These are phyloP conservation scores for Tachycineta bicolor DNA, from an alignment of 2,113 vertebrate genomes.

Conservation along the genomic window DNA sequence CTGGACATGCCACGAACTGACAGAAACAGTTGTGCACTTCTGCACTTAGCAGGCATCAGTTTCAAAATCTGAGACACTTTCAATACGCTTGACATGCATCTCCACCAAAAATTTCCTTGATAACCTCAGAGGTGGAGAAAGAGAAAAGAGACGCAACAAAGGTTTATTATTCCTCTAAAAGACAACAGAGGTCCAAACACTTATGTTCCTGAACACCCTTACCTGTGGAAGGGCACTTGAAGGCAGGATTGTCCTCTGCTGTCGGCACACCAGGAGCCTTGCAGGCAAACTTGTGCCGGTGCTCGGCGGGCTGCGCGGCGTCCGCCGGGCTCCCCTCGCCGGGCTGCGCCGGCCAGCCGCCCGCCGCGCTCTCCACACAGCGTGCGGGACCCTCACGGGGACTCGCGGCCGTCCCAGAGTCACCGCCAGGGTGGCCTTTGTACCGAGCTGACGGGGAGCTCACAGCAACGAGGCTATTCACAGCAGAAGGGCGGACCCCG, in stretches of 20 bases:
- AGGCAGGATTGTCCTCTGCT: conserved; percentile 75
- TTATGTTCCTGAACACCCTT: not conserved
- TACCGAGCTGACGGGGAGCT: conserved; percentile 27
- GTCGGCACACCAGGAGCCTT: conserved; percentile 42
- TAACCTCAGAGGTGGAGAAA: not conserved
- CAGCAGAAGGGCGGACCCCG: not conserved
- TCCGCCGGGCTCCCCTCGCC: conserved; percentile 63
- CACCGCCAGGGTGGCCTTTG: conserved; percentile 56
- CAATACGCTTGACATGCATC: not conserved
- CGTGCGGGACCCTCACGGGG: not conserved
- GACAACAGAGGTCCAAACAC: not conserved
- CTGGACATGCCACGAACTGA: not conserved
- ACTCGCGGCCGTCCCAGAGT: not conserved
- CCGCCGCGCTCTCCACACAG: conserved; percentile 19
- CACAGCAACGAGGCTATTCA: conserved; percentile 13
- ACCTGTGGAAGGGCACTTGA: conserved; percentile 80
- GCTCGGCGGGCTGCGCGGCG: conserved; percentile 71
- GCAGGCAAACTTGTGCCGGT: conserved; percentile 73
- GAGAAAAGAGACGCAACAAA: not conserved
- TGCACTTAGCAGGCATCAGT: not conserved
- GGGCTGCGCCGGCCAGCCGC: not conserved
- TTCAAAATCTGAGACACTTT: not conserved
- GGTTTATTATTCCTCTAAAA: not conserved
- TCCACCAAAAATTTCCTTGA: not conserved
- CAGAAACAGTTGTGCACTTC: not conserved